Base-by-base conservation (phyloP, 1,140 invertebrate species). In the Ooceraea biroi region DNA sequence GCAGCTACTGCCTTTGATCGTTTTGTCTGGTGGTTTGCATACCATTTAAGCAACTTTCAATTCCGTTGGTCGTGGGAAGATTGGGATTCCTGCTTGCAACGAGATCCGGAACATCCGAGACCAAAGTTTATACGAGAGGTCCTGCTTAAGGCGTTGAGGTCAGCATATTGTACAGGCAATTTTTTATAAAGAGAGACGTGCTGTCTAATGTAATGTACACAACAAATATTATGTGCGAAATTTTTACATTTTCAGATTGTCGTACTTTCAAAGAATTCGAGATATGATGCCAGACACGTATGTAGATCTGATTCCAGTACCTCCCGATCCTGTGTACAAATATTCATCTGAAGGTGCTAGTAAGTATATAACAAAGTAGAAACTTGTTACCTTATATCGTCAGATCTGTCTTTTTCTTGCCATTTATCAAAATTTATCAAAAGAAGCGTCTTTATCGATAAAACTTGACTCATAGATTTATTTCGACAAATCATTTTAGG, bases 11-110 rank as follows among this genome's bases (percentile, higher is more conserved):
- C 98, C 92, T 98, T 99, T 94, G 99, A 99, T 93, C 97, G 99
- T 66, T 99, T 99, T 94, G 97, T 98, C 2, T 97, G 96, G 91
- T 99, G 99, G 99, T 99, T 99, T 95, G 96, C 98, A 0, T 99
- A 99, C 92, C 99, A 99, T 95, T 95, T 99, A 93, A 99, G 99
- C 92, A 99, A 99, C 95, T 99, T 99, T 92, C 98, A 99, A 94
- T 99, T 99, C 91, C 96, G 98, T 69, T 99, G 99, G 99, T 98
- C 97, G 1, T 99, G 99, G 99, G 98, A 98, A 89, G 98, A 99
- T 90, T 99, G 98, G 98, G 97, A 97, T 90, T 96, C 96, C 58
- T 98, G 97, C 90, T 94, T 98, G 30, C 96, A 97, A 88, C 94
- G 98, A n/a, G 98, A 99, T 93, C 91, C 95, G 14, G 98, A 99